Conservation (phyloP, 1,140 invertebrate species). For the Penaeus japonicus region DNA sequence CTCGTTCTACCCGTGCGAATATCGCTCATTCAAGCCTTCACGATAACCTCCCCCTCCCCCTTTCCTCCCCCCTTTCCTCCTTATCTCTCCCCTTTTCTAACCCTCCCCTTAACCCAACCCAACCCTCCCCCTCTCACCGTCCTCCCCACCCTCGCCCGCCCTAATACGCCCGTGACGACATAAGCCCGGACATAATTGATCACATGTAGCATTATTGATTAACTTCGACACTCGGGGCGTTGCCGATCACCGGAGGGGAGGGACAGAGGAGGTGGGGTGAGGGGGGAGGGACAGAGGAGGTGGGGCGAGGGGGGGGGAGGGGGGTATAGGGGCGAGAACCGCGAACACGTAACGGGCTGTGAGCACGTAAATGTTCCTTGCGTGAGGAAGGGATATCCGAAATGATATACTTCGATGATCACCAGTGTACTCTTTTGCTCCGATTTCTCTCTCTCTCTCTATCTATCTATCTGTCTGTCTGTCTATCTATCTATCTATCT, state of each 20-base stretch:
- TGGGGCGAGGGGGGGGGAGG: neutral
- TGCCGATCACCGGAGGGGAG: too few species aligned
- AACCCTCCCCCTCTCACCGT: too few species aligned
- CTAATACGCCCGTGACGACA: constrained; percentile 14
- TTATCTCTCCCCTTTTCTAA: neutral
- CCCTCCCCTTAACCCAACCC: neutral
- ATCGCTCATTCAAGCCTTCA: too few species aligned
- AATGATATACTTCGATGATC: too few species aligned
- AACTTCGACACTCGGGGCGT: neutral
- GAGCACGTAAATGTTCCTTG: too few species aligned
- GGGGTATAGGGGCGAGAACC: neutral
- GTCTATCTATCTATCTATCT: too few species aligned
- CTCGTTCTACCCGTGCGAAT: too few species aligned
- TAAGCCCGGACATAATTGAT: constrained; percentile 1
- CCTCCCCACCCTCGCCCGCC: neutral
- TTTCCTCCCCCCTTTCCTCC: neutral
- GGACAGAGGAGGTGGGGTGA: neutral
- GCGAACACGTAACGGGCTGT: neutral
- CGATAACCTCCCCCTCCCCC: neutral
- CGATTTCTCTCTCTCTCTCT: too few species aligned
- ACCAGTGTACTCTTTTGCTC: too few species aligned
- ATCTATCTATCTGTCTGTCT: too few species aligned
- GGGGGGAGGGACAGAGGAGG: neutral
- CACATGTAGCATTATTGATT: constrained; percentile 3
- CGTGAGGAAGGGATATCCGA: too few species aligned